Evolutionary conservation across 2,113 vertebrate species (phyloP).

Genomic region (Tauraco erythrolophus): DNA sequence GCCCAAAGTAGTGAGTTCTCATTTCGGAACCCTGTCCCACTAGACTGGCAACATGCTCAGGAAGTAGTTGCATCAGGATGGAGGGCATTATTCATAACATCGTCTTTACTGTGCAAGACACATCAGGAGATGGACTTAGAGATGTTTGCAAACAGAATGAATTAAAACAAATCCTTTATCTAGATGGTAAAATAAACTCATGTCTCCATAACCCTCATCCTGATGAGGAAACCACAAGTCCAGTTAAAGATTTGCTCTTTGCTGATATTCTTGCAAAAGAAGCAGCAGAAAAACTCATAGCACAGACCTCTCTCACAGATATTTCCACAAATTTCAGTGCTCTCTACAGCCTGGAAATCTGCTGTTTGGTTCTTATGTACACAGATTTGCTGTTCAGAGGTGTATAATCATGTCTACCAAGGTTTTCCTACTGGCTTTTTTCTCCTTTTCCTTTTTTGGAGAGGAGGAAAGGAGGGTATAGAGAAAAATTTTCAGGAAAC

Average conservation of each 20-base stretch:
- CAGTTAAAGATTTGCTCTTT: not conserved
- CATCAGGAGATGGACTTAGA: not conserved
- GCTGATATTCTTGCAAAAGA: not conserved
- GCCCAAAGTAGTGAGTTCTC: not conserved
- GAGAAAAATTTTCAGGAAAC: not conserved
- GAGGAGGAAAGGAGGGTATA: accelerated
- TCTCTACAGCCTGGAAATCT: not conserved
- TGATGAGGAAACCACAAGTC: not conserved
- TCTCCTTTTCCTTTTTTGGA: not conserved
- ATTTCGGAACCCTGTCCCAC: not conserved
- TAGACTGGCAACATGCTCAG: not conserved
- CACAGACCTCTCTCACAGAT: not conserved
- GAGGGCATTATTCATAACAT: not conserved
- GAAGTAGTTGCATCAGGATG: not conserved
- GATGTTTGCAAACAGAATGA: not conserved
- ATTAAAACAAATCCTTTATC: not conserved
- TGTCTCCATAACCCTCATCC: accelerated
- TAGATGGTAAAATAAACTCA: not conserved
- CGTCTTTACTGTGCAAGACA: not conserved
- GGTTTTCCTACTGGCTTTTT: not conserved
- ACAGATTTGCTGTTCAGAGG: not conserved
- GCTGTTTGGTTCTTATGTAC: not conserved
- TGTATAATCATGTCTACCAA: not conserved
- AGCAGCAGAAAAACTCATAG: not conserved
- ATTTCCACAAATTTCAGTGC: not conserved